Percentiles rank a stretch among this genome's conserved stretches.
Evolutionary conservation across 2,797 vertebrate species (phyloP).

Genomic region (Echiichthys vipera): DNA sequence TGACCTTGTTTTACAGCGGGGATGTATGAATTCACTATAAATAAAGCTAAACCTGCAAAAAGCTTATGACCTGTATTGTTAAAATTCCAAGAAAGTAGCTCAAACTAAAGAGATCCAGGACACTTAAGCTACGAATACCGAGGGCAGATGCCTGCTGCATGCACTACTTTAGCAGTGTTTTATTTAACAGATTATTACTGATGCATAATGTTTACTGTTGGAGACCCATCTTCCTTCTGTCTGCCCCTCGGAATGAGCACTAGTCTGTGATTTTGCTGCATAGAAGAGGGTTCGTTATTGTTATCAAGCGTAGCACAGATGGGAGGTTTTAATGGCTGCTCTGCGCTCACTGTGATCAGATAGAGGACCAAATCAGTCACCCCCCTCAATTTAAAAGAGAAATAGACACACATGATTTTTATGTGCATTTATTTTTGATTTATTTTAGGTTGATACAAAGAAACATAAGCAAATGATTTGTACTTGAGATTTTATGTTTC

Average conservation of each 20-base stretch:
- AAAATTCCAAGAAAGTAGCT: neutral
- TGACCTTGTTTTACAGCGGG: neutral
- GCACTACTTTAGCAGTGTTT: neutral
- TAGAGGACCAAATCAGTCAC: neutral
- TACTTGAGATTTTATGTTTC: neutral
- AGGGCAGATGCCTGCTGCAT: neutral
- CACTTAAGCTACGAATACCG: neutral
- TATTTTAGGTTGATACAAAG: no score
- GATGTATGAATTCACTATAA: neutral
- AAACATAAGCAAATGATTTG: neutral
- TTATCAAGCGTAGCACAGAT: neutral
- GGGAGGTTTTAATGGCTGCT: constrained; percentile 17
- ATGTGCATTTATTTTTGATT: neutral
- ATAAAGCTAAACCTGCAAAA: neutral
- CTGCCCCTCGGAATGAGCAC: neutral
- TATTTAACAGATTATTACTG: constrained; percentile 27
- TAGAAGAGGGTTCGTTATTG: neutral
- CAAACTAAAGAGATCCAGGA: neutral
- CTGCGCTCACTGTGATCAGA: constrained; percentile 9
- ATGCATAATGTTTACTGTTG: constrained; percentile 17
- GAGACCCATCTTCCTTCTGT: neutral
- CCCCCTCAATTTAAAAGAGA: neutral
- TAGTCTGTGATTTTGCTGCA: constrained; percentile 6
- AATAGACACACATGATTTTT: neutral
- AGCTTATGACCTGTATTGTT: neutral